These are phyloP conservation scores for Periophthalmus modestus DNA, from an alignment of 2,113 vertebrate genomes.

Conservation along the genomic window DNA sequence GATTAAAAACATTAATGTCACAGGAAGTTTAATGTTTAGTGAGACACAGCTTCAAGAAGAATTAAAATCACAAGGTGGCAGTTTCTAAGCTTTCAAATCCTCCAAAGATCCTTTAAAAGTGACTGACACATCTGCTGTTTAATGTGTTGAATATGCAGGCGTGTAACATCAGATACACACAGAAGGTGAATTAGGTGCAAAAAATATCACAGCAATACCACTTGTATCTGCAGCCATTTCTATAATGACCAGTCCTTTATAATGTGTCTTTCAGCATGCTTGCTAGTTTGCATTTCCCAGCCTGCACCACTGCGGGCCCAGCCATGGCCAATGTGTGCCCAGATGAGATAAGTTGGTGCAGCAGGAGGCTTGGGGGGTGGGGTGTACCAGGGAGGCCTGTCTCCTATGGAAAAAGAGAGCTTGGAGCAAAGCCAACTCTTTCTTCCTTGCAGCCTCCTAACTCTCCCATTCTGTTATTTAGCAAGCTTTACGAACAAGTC, in stretches of 20 bases:
- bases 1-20: no score
- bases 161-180: neutral
- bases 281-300: slow-evolving; percentile 53
- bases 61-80: slow-evolving; percentile 96
- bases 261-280: slow-evolving; percentile 28
- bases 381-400: slow-evolving; percentile 49
- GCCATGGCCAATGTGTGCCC: slow-evolving; percentile 73
- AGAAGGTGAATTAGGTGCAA: slow-evolving; percentile 46
- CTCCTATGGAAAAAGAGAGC: slow-evolving; percentile 63
- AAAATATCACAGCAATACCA: neutral
- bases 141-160: no score
- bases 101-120: slow-evolving; percentile 86
- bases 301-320: slow-evolving; percentile 58
- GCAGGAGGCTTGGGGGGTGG: slow-evolving; percentile 39
- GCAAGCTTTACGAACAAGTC: slow-evolving; percentile 74
- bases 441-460: slow-evolving; percentile 68
- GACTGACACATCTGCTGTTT: slow-evolving; percentile 79
- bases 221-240: neutral
- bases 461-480: slow-evolving; percentile 73
- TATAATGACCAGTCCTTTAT: slow-evolving; percentile 22
- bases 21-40: neutral
- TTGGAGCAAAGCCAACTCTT: slow-evolving; percentile 75
- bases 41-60: slow-evolving; percentile 69
- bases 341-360: slow-evolving; percentile 79
- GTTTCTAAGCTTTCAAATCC: slow-evolving; percentile 84